phyloP scores from a whole-genome alignment of 2,888 invertebrate species.

The Hydraecia micacea region DNA sequence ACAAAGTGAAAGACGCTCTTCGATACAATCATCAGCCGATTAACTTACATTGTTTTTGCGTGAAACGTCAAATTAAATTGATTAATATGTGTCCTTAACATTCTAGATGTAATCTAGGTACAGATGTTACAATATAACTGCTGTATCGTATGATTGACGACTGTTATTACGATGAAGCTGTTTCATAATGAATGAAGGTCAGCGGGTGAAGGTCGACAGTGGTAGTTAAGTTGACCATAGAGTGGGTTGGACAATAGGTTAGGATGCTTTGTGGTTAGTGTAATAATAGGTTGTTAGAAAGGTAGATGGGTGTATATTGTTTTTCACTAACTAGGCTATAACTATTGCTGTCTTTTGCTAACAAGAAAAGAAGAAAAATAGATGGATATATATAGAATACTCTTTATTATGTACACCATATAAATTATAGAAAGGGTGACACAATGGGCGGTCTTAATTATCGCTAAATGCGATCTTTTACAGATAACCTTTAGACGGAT shows the following conservation, averaged over 20 bases:
- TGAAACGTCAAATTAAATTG: slow-evolving; percentile 60
- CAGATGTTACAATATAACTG: slow-evolving; percentile 51
- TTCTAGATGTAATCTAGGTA: slow-evolving; percentile 43
- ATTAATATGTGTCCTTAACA: slow-evolving; percentile 55
- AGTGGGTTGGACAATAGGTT: slow-evolving; percentile 17
- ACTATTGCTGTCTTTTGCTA: not conserved
- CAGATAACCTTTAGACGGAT: too few relatives aligned
- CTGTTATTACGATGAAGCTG: slow-evolving; percentile 49
- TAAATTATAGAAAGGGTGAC: too few relatives aligned
- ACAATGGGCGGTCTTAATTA: too few relatives aligned
- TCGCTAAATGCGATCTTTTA: too few relatives aligned
- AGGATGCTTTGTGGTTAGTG: slow-evolving; percentile 27
- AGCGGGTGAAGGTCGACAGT: slow-evolving; percentile 52
- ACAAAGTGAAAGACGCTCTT: not conserved
- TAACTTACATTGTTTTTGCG: slow-evolving; percentile 46
- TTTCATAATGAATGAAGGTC: slow-evolving; percentile 57
- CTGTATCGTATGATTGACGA: slow-evolving; percentile 55
- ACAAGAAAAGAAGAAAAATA: not conserved
- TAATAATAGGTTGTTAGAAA: slow-evolving; percentile 17
- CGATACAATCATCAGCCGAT: slow-evolving; percentile 39
- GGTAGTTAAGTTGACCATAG: not conserved
- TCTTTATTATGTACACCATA: too few relatives aligned
- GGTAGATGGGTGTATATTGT: not conserved
- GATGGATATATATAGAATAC: too few relatives aligned
- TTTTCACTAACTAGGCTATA: not conserved